Evolutionary conservation across 2,797 vertebrate species (phyloP), one percentile per base, ranked within the genome.

Genomic region (Prunella strophiata): DNA sequence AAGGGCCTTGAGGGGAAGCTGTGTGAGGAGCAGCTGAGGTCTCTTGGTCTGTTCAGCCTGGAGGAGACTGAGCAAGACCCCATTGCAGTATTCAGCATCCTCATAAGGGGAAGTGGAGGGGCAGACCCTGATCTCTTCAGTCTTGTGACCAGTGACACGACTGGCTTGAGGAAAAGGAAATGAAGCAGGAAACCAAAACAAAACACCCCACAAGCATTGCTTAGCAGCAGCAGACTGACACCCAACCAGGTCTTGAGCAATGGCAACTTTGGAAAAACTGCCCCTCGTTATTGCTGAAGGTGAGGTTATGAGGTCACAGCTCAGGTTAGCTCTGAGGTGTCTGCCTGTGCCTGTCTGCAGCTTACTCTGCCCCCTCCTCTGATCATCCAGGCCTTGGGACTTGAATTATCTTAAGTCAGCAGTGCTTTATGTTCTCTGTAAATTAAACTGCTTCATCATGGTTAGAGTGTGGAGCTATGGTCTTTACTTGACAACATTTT

Each of bases 401-500:
- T 71, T 93, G 75, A 96, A 92, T 72, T 84, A 78, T 58, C 68
- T 94, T 43, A 94, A 88, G 48, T 70, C 66, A 54, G 15, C 29
- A 63, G n/a, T 95, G 72, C 40, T 97, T 96, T 93, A 80, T 96
- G 81, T 88, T 96, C 80, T 93, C 77, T 91, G 58, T 63, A 94
- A 95, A 96, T 97, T 85, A 91, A 96, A 94, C 42, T 89, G 68
- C 80, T 89, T 95, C 83, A 76, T 17, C 72, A 45, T 85, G 63
- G 73, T 92, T 86, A 89, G 47, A 85, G 21, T 75, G 91, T 63
- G 65, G 92, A 93, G 62, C 51, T 85, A 12, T 80, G 48, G 9
- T 43, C 81, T 90, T 91, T 94, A 54, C 38, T 72, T 90, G 85
- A 79, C 48, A 93, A 76, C 23, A 43, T 93, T 34, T 50, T 85